Conservation (phyloP, 2,113 vertebrate genomes). For the Paraplagusia blochii region DNA sequence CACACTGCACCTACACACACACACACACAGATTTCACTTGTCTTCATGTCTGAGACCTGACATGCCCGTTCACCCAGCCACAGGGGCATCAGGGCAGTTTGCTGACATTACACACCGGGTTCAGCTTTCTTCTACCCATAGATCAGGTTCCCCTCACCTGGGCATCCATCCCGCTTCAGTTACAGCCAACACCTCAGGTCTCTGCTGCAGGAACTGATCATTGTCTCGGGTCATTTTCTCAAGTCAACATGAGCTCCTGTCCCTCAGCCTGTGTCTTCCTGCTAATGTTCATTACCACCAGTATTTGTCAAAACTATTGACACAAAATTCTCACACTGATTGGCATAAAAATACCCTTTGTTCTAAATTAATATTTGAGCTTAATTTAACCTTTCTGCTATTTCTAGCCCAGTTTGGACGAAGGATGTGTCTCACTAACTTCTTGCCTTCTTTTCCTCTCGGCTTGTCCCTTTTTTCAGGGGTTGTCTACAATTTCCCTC, state of each 20-base stretch:
- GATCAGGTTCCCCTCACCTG: constrained; percentile 56
- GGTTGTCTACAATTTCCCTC: too few relatives aligned
- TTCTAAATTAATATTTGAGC: too few relatives aligned
- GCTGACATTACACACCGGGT: constrained; percentile 27
- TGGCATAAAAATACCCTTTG: too few relatives aligned
- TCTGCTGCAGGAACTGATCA: constrained; percentile 17
- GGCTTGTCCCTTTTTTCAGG: too few relatives aligned
- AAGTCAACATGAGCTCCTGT: constrained; percentile 28
- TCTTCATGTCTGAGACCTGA: constrained; percentile 11
- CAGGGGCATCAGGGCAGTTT: constrained; percentile 2
- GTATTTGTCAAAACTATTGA: too few relatives aligned
- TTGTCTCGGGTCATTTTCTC: constrained; percentile 3
- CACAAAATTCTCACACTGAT: too few relatives aligned
- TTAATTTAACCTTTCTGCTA: too few relatives aligned
- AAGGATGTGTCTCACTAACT: too few relatives aligned
- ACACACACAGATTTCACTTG: constrained; percentile 18
- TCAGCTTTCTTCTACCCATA: constrained; percentile 60
- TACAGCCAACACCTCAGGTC: constrained; percentile 50
- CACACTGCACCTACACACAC: constrained; percentile 72
- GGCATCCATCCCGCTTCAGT: constrained; percentile 44
- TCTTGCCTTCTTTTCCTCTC: too few relatives aligned
- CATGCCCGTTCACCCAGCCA: constrained; percentile 2
- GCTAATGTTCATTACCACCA: too few relatives aligned
- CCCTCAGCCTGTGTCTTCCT: neutral
- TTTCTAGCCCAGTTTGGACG: too few relatives aligned